These are phyloP conservation scores for Sinocyclocheilus anophthalmus DNA, from an alignment of 2,113 vertebrate species.

Conservation along the genomic window DNA sequence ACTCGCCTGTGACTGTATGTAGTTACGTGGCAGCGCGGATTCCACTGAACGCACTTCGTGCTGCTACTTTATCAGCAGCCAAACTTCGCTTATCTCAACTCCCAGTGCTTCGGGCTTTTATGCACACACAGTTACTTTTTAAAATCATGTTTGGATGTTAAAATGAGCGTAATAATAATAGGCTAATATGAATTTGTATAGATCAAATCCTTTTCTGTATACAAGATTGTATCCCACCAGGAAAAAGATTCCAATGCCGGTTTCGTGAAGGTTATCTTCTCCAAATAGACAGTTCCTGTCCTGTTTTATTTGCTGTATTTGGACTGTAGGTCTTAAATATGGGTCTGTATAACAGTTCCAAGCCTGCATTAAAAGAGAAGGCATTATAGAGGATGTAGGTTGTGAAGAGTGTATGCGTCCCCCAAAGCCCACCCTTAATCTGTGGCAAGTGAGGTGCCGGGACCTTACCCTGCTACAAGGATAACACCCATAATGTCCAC, in stretches of 20 bases:
- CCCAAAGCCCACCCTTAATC: slow-evolving; percentile 50
- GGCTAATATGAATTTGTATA: background rate
- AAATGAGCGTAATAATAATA: background rate
- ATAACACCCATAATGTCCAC: too few relatives aligned
- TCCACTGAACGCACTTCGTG: slow-evolving; percentile 38
- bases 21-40: slow-evolving; percentile 71
- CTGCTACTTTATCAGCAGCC: background rate
- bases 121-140: background rate
- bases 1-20: background rate
- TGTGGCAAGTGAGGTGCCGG: slow-evolving; percentile 44
- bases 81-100: slow-evolving; percentile 35
- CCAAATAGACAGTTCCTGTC: background rate
- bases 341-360: background rate
- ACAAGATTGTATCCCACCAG: background rate
- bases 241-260: background rate
- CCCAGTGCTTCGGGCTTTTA: background rate
- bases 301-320: background rate
- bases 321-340: background rate
- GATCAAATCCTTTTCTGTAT: background rate
- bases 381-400: slow-evolving; percentile 31
- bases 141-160: background rate
- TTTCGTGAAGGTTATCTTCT: background rate
- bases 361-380: background rate
- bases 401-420: slow-evolving; percentile 37
- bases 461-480: too few relatives aligned